Evolutionary conservation across 1,140 invertebrate species (phyloP).

Genomic region (Scaptomyza pallida): DNA sequence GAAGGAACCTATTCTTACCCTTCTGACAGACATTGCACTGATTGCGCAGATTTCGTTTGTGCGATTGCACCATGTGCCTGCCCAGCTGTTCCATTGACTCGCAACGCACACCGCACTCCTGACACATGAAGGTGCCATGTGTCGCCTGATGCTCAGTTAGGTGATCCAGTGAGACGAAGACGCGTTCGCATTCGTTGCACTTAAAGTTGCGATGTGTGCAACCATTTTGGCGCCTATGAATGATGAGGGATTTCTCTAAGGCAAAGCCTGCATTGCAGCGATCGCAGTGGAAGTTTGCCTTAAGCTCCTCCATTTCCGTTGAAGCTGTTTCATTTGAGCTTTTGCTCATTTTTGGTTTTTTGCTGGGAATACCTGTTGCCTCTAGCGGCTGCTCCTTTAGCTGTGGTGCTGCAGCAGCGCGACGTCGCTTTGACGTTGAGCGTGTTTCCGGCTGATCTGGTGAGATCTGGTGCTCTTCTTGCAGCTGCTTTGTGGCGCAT

Average conservation of each 20-base stretch:
- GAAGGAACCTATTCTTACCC: conserved; percentile 75
- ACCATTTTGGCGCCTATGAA: conserved; percentile 60
- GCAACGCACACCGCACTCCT: conserved; percentile 76
- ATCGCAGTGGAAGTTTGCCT: conserved; percentile 66
- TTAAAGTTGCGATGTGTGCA: conserved; percentile 72
- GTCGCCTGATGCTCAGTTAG: conserved; percentile 80
- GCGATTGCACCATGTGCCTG: conserved; percentile 83
- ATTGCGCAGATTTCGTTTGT: conserved; percentile 86
- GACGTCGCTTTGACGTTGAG: conserved; percentile 24
- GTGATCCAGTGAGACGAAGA: conserved; percentile 85
- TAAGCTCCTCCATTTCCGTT: conserved; percentile 28
- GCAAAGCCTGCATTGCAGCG: conserved; percentile 78
- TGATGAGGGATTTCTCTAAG: conserved; percentile 64
- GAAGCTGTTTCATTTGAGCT: neutral
- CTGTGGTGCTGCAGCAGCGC: conserved; percentile 21
- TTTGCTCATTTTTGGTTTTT: conserved; percentile 14
- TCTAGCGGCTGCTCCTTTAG: conserved; percentile 4
- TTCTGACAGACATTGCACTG: conserved; percentile 86
- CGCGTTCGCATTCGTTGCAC: conserved; percentile 71
- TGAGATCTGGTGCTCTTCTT: neutral
- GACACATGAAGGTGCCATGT: conserved; percentile 63
- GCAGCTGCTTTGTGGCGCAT: conserved; percentile 31
- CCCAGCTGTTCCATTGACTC: conserved; percentile 82
- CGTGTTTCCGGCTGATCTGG: neutral
- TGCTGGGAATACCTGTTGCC: neutral